Evolutionary conservation across 2,888 invertebrate species (phyloP), one percentile per base, ranked within the genome.

Genomic region (Eupithecia subfuscata): DNA sequence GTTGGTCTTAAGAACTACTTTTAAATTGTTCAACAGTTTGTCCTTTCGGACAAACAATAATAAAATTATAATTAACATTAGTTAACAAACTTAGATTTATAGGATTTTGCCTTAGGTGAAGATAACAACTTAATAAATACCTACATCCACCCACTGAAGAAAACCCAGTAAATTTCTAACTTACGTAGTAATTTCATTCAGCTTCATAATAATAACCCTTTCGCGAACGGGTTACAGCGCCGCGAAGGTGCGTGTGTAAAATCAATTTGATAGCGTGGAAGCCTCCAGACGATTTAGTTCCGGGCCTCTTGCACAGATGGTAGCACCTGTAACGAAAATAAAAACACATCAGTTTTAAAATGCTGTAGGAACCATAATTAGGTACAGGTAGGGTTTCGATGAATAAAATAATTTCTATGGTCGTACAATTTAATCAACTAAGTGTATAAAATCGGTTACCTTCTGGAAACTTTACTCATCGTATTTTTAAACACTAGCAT

Each of bases 281-380:
- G 93, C 92, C 94, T 94, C 81, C 87, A 75, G 52, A 68, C 84
- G 6, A 84, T 79, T 85, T 86, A 90, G 91, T 94, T 92, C 87
- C 52, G 9, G 73, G 77, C 69, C 71, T 60, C 43, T 40, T 81
- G 79, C 80, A 83, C 79, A 94, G 94, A 90, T 93, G 94, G 92
- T 87, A 83, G 78, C 84, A 91, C 87, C 9, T 1, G 84, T 85
- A 81, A 72, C 30, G 74, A 83, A 85, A 77, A 70, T 69, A 72
- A 79, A 78, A 75, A 78, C 69, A 67, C 4, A n/a, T 67, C 18
- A 18, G 8, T 64, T 64, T 34, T 2, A 22, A 6, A 14, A 14
- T 25, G 0, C 14, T 60, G 22, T 12, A n/a, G 52, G 22, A n/a
- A 11, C 40, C 40, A 11, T 56, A n/a, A 9, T n/a, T n/a, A n/a